Conservation (phyloP, 2,113 vertebrate genomes). For the Lota lota region DNA sequence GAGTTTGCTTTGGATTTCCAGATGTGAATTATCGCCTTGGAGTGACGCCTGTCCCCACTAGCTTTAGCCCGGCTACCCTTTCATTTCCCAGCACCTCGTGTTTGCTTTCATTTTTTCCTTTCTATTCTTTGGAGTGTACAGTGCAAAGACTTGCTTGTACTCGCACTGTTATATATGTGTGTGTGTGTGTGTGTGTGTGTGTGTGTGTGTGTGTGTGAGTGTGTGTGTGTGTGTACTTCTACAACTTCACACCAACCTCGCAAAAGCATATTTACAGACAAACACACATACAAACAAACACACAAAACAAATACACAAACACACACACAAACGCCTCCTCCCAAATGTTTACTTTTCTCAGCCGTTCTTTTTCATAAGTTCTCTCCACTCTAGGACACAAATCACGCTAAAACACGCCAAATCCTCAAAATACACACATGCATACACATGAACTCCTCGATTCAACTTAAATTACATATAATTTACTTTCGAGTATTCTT, state of each 20-base stretch:
- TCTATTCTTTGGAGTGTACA: conserved; percentile 4
- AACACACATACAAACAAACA: neutral
- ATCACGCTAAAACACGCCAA: conserved; percentile 36
- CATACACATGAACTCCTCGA: conserved; percentile 7
- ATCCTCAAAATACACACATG: conserved; percentile 5
- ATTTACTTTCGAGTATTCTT: no score
- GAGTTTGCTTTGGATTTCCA: conserved; percentile 30
- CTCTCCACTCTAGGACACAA: conserved; percentile 38
- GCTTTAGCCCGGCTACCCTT: conserved; percentile 29
- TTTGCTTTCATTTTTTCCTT: conserved; percentile 3
- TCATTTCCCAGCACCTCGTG: conserved; percentile 25
- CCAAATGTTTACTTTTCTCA: conserved; percentile 52
- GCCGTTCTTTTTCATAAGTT: conserved; percentile 52
- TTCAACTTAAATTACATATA: no score
- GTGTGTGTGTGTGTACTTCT: neutral
- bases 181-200: conserved; percentile 10
- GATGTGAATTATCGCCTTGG: conserved; percentile 49
- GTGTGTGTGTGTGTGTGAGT: neutral
- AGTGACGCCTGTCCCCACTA: conserved; percentile 29
- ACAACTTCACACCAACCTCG: neutral
- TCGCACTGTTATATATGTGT: conserved; percentile 18
- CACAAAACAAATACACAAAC: neutral
- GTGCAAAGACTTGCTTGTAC: conserved; percentile 9
- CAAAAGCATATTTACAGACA: neutral
- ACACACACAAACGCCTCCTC: conserved; percentile 12